These are phyloP conservation scores for Daubentonia madagascariensis DNA, from an alignment of 2,113 vertebrate genomes.

Conservation along the genomic window DNA sequence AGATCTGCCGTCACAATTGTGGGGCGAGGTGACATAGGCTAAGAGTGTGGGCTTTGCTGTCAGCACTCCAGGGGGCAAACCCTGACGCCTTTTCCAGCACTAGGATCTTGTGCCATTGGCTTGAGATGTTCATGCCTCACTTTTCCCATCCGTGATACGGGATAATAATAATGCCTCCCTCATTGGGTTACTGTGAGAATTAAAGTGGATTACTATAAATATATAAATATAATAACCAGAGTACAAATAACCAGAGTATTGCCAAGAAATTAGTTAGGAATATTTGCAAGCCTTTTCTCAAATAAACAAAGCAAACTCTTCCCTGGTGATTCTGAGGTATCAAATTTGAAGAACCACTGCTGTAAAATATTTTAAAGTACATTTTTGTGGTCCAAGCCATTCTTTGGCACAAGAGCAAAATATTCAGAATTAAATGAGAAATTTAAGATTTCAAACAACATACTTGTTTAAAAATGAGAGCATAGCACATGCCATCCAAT, in stretches of 20 bases:
- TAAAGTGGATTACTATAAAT: neutral
- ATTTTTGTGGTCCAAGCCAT: neutral
- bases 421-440: neutral
- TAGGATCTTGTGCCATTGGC: neutral
- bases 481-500: accelerated
- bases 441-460: neutral
- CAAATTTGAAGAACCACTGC: neutral
- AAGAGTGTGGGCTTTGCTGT: neutral
- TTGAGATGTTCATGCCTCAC: accelerated
- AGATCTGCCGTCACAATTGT: accelerated
- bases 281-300: neutral
- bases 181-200: neutral
- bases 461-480: neutral
- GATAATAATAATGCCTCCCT: neutral
- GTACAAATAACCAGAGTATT: neutral
- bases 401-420: neutral
- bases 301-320: neutral
- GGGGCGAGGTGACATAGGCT: accelerated
- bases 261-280: neutral
- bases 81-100: neutral
- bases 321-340: neutral
- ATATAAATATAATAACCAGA: neutral
- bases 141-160: neutral
- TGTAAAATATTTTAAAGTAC: neutral
- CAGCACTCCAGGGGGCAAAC: neutral